phyloP scores from a whole-genome alignment of 2,113 vertebrate genomes.

The Epinephelus lanceolatus region DNA sequence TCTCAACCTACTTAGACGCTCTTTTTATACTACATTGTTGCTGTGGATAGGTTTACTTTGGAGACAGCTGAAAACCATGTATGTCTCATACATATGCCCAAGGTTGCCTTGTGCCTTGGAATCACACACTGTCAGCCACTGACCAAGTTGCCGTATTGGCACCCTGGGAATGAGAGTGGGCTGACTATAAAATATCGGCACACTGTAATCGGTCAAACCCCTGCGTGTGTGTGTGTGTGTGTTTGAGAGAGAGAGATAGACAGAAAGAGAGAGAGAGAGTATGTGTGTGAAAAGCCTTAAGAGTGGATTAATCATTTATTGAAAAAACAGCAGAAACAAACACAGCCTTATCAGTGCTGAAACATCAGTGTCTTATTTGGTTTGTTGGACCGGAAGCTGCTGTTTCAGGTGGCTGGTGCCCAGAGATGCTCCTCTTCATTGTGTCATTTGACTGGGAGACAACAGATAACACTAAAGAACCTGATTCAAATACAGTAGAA shows the following conservation, averaged over 20 bases:
- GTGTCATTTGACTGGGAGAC: background rate
- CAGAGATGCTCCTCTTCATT: background rate
- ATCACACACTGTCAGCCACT: too few relatives aligned
- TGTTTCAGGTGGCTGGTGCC: conserved; percentile 27
- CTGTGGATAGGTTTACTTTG: too few relatives aligned
- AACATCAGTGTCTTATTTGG: conserved; percentile 44
- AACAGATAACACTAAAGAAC: background rate
- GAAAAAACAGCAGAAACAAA: conserved; percentile 63
- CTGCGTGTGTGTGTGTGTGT: background rate
- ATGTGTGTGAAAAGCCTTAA: conserved; percentile 41
- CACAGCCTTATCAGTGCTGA: conserved; percentile 46
- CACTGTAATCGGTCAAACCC: background rate
- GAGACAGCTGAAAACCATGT: too few relatives aligned
- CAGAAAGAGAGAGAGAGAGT: background rate
- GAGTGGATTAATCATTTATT: conserved; percentile 81
- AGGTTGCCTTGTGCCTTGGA: too few relatives aligned
- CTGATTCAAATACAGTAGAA: background rate
- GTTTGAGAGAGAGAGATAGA: background rate
- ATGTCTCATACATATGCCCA: too few relatives aligned
- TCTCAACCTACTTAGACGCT: too few relatives aligned
- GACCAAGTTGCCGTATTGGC: too few relatives aligned
- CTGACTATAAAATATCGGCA: conserved; percentile 8
- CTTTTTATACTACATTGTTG: too few relatives aligned
- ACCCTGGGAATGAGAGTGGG: too few relatives aligned
- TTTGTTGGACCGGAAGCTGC: conserved; percentile 27